Conservation (phyloP, 2,113 vertebrate species). For the Indicator indicator region DNA sequence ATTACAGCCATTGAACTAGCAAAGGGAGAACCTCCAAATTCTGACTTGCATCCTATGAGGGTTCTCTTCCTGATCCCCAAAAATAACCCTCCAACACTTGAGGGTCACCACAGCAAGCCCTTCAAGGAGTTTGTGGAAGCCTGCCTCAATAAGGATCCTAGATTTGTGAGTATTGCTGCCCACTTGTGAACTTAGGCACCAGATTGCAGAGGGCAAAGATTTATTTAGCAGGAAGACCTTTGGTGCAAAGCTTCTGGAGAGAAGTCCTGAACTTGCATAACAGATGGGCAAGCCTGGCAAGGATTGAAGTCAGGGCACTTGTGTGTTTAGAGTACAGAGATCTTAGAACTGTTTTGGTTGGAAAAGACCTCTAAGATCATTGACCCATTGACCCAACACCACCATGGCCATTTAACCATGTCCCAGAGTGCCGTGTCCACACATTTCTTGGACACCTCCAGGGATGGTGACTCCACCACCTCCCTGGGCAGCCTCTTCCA, state of each 20-base stretch:
- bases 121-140: slow-evolving; percentile 98
- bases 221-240: not conserved
- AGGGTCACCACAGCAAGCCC: slow-evolving; percentile 96
- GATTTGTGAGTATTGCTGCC: slow-evolving; percentile 87
- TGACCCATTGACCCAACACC: too few relatives aligned
- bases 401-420: too few relatives aligned
- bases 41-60: slow-evolving; percentile 97
- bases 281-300: not conserved
- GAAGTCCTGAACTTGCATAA: not conserved
- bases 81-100: slow-evolving; percentile 94
- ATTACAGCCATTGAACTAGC: slow-evolving; percentile 98
- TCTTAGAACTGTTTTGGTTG: too few relatives aligned
- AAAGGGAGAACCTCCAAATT: slow-evolving; percentile 97
- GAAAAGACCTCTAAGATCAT: too few relatives aligned
- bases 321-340: not conserved
- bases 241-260: not conserved
- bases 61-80: slow-evolving; percentile 98
- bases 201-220: not conserved
- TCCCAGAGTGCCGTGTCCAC: too few relatives aligned
- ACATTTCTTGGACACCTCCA: too few relatives aligned
- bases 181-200: not conserved
- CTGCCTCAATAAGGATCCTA: slow-evolving; percentile 97
- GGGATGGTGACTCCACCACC: too few relatives aligned
- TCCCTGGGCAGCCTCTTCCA: too few relatives aligned
- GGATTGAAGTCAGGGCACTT: not conserved